phyloP scores from a whole-genome alignment of 2,797 vertebrate species.

The Hapalemur alaotrensis region DNA sequence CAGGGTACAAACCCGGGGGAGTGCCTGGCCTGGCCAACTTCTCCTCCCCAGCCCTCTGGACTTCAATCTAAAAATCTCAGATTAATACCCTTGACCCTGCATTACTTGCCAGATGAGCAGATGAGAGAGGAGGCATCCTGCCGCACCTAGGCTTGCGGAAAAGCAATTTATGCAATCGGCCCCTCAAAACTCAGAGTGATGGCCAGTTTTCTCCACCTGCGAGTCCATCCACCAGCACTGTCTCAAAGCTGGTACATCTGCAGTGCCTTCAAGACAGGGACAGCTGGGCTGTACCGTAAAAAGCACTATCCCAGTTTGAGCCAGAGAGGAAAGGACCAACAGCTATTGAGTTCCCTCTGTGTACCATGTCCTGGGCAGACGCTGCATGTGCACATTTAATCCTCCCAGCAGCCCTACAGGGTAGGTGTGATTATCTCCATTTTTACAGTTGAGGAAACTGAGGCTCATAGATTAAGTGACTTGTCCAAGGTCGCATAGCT shows the following conservation, averaged over 20 bases:
- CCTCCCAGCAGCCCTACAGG: background rate
- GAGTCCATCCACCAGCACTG: background rate
- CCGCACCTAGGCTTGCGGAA: background rate
- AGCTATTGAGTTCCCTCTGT: background rate
- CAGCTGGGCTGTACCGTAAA: background rate
- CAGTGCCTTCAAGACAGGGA: background rate
- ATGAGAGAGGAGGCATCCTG: background rate
- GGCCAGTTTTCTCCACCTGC: background rate
- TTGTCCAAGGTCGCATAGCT: background rate
- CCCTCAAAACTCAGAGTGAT: background rate
- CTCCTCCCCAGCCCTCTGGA: background rate
- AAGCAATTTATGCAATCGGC: background rate
- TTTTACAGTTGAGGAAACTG: conserved; percentile 1
- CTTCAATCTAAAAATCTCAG: background rate
- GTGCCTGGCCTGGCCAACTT: background rate
- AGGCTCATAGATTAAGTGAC: background rate
- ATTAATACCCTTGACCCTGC: background rate
- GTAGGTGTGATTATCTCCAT: background rate
- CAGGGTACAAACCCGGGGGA: background rate
- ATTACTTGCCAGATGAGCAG: background rate
- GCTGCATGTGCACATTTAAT: background rate
- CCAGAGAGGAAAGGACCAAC: background rate
- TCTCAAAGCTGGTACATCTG: background rate
- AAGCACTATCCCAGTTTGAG: background rate
- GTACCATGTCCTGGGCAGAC: background rate